Base-by-base conservation (phyloP, 2,797 vertebrate species). In the Garrulus glandarius region DNA sequence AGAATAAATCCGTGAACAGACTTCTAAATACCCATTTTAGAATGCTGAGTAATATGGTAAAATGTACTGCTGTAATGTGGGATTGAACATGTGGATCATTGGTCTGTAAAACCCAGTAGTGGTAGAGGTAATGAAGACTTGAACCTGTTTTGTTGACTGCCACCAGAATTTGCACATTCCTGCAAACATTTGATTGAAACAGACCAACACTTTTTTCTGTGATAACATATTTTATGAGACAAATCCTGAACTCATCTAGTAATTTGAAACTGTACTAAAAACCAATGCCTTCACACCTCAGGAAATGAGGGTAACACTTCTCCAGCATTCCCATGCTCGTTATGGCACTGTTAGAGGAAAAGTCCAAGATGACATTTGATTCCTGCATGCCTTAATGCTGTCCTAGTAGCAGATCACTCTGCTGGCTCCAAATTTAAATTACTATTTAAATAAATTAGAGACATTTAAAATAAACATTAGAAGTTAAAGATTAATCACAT, bases 391-490 rank as follows among this genome's bases (percentile, higher is more conserved):
- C 47, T 20, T 27, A 89, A 46, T 47, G 50, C 24, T 55, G 26
- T 55, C 75, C 69, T 78, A 87, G 89, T 21, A 92, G 74, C 6
- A 2, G 78, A 96, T 20, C 27, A 64, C 36, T 92, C 34, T 52
- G 29, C 39, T 36, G 16, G 39, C 36, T 88, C 43, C 56, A 93
- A 79, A 92, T 82, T 76, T 84, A 83, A 94, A 84, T 76, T 65
- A 34, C 44, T 86, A 70, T 74, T 91, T 86, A 89, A 94, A 84
- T 87, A 76, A 88, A 83, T 96, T 68, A 92, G 37, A 56, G 50
- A 88, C 68, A 78, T 86, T 81, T 55, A 46, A 90, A 94, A 79
- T n/a, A 94, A 93, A 86, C 63, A 27, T 49, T 43, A 72, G 27
- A 67, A 82, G 39, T 86, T 93, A 64, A 59, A 87, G 55, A 92